Evolutionary conservation across 2,888 invertebrate genomes (phyloP), one percentile per base, ranked within the genome.

Genomic region (Phania funesta): DNA sequence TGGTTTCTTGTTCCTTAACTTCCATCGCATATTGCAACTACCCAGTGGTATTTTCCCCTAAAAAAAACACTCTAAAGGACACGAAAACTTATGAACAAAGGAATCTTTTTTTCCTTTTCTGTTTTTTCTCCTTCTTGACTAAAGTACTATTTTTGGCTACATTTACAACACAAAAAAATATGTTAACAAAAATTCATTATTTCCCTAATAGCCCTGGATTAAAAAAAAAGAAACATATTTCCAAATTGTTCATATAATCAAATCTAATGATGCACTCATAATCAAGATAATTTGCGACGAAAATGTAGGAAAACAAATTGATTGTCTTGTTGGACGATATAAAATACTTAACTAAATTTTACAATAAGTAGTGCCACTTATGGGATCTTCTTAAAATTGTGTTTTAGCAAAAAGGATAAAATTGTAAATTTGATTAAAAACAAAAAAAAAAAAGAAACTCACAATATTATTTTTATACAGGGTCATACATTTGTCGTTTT

Each of bases 121-220:
- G n/a, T n/a, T n/a, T n/a, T n/a, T n/a, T n/a, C n/a, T 78, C 41
- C 65, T 13, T 65, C 67, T 38, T 60, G 11, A 16, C 3, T 3
- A 60, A 58, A 41, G 20, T 11, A 62, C 1, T 18, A 46, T 74
- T 62, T 60, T 35, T 44, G 18, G 1, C 9, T 5, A 46, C 62
- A 62, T 62, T 70, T 18, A 70, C 20, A 44, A 20, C n/a, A 20
- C 26, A n/a, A 41, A 44, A 54, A 26, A 56, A 65, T 52, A 70
- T 52, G 56, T 44, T 74, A 50, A 68, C 26, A 13, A 64, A 64
- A 70, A 62, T 48, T 75, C 64, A 62, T 74, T 75, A 64, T 64
- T 74, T 62, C n/a, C 35, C 18, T 41, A 48, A 64, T 64, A 64
- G 56, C 35, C 65, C 32, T 8, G 50, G 50, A 62, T 67, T 73